Evolutionary conservation across 2,113 vertebrate species (phyloP), one percentile per base, ranked within the genome.

Genomic region (Eidolon helvum): DNA sequence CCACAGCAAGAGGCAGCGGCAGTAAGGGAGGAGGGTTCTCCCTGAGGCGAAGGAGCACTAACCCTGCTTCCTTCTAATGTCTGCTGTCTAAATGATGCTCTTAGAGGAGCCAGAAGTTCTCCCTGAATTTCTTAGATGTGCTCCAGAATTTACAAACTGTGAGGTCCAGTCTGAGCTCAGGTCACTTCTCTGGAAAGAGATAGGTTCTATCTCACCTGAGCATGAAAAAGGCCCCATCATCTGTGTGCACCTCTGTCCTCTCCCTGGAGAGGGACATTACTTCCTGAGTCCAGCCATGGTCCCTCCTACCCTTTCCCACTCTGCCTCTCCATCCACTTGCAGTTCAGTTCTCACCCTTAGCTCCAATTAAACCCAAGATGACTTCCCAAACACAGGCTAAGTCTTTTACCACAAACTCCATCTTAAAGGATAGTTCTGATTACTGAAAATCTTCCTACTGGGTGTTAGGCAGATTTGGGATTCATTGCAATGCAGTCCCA

Each of bases 1-100:
- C 55, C 57, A 2, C 43, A 35, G 0, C 35, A 4, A 68, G 87
- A 71, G 40, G 38, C 59, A 22, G 24, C 40, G 1, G 0, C 28
- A 8, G 50, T 10, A 35, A 40, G 28, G 30, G 15, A 68, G 38
- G 35, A 33, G 10, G 38, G 2, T 0, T 85, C 48, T 30, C 30
- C 59, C n/a, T 3, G 14, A 26, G 35, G 38, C 16, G 8, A 65
- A 12, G 14, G 35, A 57, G 38, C 28, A 2, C 30, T 19, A 5
- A 4, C 24, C 22, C 33, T 35, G 35, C 57, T 71, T 79, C 65
- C 80, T 87, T 48, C 72, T 22, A 2, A 22, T 7, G 12, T 35
- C 91, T 30, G 2, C 40, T 8, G 4, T 50, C 84, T 33, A 35
- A 45, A 30, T 22, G 33, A 77, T 14, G 19, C 38, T n/a, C 78